Evolutionary conservation across 2,113 vertebrate genomes (phyloP), one percentile per base, ranked within the genome.

Genomic region (Cyanoderma ruficeps): DNA sequence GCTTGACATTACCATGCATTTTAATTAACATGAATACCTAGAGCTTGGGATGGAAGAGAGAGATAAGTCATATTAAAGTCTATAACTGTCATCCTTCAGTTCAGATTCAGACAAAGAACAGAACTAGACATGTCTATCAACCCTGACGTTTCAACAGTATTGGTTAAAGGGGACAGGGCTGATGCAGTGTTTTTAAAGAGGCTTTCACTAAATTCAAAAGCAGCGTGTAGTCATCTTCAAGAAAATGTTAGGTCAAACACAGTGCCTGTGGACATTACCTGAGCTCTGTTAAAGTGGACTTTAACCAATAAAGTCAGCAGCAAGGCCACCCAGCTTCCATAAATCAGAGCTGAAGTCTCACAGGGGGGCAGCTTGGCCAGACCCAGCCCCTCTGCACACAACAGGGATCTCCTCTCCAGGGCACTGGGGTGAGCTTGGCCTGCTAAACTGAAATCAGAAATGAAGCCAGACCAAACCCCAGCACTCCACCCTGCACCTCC

Each of bases 11-110:
- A 90, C 37, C 28, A 65, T 50, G 68, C 70, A 85, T 87, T 95
- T 85, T 90, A 94, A 94, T 94, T 93, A 91, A 77, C 3, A 35
- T 22, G 50, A 93, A 63, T 88, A 75, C 59, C 68, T 88, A 93
- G 67, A 94, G 28, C 71, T 93, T 52, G 18, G 47, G 52, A 89
- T 7, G 88, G 72, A 88, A 93, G 35, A 67, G 74, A 60, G 63
- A 31, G 46, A 53, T 63, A 85, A 95, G 44, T 84, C 61, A 84
- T 37, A 75, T 69, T 87, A 21, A 82, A 96, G 68, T 88, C 71
- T 86, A 2, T 90, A 92, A 55, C 89, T 83, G 79, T 88, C 92
- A 90, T 33, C 17, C 47, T 63, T 87, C 52, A 42, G 75, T 52
- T 77, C 47, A 83, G n/a, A 88, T 60, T 72, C 93, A 95, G 37